Percentiles rank a stretch among this genome's conserved stretches.
These are phyloP conservation scores for Rotaria socialis DNA, from an alignment of 2,888 invertebrate genomes.

Conservation along the genomic window DNA sequence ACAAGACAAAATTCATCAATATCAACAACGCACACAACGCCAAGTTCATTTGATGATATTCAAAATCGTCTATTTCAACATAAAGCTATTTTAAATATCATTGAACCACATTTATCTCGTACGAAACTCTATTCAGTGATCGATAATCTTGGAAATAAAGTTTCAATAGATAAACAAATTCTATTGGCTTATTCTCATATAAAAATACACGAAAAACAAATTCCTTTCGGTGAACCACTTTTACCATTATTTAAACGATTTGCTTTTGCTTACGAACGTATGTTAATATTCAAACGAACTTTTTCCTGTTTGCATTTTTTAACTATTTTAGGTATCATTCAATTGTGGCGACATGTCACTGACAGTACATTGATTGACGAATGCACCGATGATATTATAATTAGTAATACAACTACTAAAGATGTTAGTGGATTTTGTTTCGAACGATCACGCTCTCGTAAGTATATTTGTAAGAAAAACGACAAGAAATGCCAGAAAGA, in stretches of 20 bases:
- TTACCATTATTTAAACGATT: slow-evolving; percentile 45
- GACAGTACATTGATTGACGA: slow-evolving; percentile 32
- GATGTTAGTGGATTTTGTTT: background rate
- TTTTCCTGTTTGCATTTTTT: background rate
- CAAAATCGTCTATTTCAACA: slow-evolving; percentile 41
- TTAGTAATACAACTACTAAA: background rate
- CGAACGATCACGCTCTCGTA: slow-evolving; percentile 27
- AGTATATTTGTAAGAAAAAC: background rate
- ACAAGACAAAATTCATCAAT: background rate
- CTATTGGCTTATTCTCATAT: slow-evolving; percentile 43
- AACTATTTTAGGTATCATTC: background rate
- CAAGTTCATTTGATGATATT: slow-evolving; percentile 24
- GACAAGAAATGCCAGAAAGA: background rate
- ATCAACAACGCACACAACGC: background rate
- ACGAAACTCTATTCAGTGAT: slow-evolving; percentile 38
- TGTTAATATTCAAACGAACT: background rate
- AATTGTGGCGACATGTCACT: slow-evolving; percentile 20
- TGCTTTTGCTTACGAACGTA: slow-evolving; percentile 43
- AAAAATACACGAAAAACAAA: slow-evolving; percentile 42
- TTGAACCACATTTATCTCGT: slow-evolving; percentile 40
- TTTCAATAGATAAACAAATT: slow-evolving; percentile 45
- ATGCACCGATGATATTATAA: slow-evolving; percentile 13
- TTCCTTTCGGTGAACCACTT: slow-evolving; percentile 39
- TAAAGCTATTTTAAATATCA: slow-evolving; percentile 41
- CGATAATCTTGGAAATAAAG: slow-evolving; percentile 38